These are phyloP conservation scores for Drosophila suboccidentalis DNA, from an alignment of 2,888 invertebrate genomes.

Conservation along the genomic window DNA sequence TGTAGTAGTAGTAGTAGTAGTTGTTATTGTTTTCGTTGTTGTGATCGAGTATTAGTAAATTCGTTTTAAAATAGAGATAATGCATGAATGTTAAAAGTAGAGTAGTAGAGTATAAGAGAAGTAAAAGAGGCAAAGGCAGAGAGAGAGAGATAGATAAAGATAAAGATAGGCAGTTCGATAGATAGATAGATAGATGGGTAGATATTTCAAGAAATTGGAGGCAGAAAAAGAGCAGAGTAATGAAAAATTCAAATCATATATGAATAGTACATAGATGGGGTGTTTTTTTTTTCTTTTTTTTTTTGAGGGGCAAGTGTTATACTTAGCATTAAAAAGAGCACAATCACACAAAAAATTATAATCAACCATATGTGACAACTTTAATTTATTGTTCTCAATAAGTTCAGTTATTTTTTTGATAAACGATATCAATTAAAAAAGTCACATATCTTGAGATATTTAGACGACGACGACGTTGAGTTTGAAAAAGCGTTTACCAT, in stretches of 20 bases:
- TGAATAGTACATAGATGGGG: neutral
- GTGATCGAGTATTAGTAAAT: conserved; percentile 70
- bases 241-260: neutral
- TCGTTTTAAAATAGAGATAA: conserved; percentile 67
- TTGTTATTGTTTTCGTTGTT: conserved; percentile 34
- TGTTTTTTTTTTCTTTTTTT: neutral
- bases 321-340: conserved; percentile 38
- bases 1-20: conserved; percentile 41
- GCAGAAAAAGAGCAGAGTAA: neutral
- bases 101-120: conserved; percentile 53
- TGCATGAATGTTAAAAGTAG: conserved; percentile 67
- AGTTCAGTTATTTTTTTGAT: neutral
- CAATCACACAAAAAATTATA: conserved; percentile 43
- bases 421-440: conserved; percentile 16
- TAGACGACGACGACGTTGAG: conserved; percentile 35
- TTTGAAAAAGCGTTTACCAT: conserved; percentile 33
- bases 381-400: conserved; percentile 2
- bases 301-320: neutral
- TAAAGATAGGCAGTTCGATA: conserved; percentile 29
- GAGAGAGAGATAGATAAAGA: conserved; percentile 39
- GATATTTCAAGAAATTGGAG: neutral
- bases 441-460: conserved; percentile 16
- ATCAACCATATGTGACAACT: conserved; percentile 19
- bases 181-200: conserved; percentile 15
- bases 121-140: conserved; percentile 47